phyloP scores from a whole-genome alignment of 2,888 invertebrate species.

The Eubasilissa splendida region DNA sequence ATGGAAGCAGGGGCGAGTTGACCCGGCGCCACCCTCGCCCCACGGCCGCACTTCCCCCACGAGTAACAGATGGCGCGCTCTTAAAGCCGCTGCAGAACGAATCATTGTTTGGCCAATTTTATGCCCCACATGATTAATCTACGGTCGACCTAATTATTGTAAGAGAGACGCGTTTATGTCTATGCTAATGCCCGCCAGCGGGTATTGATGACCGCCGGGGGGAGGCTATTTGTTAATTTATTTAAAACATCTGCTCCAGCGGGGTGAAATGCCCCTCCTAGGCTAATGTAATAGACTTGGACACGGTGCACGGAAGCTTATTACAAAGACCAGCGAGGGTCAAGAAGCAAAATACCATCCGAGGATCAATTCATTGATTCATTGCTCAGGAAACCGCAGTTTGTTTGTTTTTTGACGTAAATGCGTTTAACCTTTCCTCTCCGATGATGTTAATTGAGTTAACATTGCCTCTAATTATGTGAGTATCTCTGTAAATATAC shows the following conservation, averaged over 20 bases:
- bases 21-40: background rate
- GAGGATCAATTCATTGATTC: background rate
- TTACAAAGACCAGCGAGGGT: background rate
- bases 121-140: slow-evolving; percentile 54
- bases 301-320: slow-evolving; percentile 7
- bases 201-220: slow-evolving; percentile 43
- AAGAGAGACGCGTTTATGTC: slow-evolving; percentile 52
- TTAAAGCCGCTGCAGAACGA: slow-evolving; percentile 32
- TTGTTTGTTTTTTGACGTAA: too few species aligned
- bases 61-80: slow-evolving; percentile 42
- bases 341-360: background rate
- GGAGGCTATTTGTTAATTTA: slow-evolving; percentile 48
- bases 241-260: slow-evolving; percentile 50
- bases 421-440: too few species aligned
- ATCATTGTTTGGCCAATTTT: slow-evolving; percentile 54
- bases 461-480: too few species aligned
- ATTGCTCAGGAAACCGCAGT: too few species aligned
- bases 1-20: slow-evolving; percentile 12
- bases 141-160: slow-evolving; percentile 56
- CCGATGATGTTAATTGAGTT: too few species aligned
- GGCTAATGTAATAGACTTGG: slow-evolving; percentile 26
- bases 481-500: too few species aligned
- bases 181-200: slow-evolving; percentile 47
- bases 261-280: slow-evolving; percentile 27
- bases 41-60: background rate